phyloP scores from a whole-genome alignment of 2,797 vertebrate genomes.

The Intellagama lesueurii region DNA sequence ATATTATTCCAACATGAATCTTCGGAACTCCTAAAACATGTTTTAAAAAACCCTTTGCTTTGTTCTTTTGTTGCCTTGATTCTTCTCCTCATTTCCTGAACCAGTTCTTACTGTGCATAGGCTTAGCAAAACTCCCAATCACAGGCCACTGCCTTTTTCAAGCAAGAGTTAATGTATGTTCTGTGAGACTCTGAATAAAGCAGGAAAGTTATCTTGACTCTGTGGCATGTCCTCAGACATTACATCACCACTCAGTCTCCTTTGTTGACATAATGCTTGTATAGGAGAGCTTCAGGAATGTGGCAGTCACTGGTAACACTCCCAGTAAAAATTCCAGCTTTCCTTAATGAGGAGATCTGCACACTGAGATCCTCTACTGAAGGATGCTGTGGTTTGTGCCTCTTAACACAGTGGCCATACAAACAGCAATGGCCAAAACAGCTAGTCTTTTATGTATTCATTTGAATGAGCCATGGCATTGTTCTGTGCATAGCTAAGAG shows the following conservation, averaged over 20 bases:
- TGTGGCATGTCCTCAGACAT: slow-evolving; percentile 82
- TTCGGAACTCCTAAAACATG: background rate
- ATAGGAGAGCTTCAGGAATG: slow-evolving; percentile 76
- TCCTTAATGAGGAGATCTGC: slow-evolving; percentile 36
- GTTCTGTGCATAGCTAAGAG: background rate
- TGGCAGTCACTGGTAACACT: slow-evolving; percentile 41
- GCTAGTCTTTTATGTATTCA: background rate
- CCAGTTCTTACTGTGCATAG: background rate
- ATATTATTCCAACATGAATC: background rate
- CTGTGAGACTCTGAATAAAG: slow-evolving; percentile 58
- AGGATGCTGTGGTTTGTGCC: slow-evolving; percentile 36
- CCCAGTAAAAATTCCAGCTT: slow-evolving; percentile 67
- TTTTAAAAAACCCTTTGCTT: background rate
- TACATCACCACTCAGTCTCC: slow-evolving; percentile 82
- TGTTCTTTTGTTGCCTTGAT: background rate
- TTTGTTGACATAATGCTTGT: slow-evolving; percentile 81
- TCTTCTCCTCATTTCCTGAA: background rate
- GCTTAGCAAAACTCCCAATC: slow-evolving; percentile 18
- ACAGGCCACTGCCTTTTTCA: slow-evolving; percentile 41
- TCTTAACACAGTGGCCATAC: background rate
- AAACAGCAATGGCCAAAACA: background rate
- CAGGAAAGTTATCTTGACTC: slow-evolving; percentile 72
- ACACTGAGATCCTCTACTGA: slow-evolving; percentile 32
- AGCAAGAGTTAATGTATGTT: slow-evolving; percentile 63
- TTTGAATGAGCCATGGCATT: background rate